These are phyloP conservation scores for Sebastes kiyomatsui DNA, from an alignment of 2,797 vertebrate species.

Conservation along the genomic window DNA sequence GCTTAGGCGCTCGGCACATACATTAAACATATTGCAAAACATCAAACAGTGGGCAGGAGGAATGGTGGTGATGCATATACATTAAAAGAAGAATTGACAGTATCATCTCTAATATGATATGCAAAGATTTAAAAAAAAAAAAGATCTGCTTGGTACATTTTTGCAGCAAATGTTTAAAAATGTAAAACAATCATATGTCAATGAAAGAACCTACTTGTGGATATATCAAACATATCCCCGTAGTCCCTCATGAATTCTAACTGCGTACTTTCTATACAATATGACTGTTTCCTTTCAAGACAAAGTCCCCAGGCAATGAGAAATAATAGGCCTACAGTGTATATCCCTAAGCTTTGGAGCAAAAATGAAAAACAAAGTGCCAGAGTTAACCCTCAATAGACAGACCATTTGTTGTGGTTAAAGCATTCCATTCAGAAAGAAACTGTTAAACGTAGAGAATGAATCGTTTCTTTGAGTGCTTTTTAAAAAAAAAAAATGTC, in stretches of 20 bases:
- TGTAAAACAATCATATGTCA: slow-evolving; percentile 14
- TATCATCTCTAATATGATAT: slow-evolving; percentile 3
- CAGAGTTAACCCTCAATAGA: slow-evolving; percentile 51
- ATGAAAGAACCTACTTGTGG: slow-evolving; percentile 42
- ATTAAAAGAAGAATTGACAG: slow-evolving; percentile 1
- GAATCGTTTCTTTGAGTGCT: slow-evolving; percentile 64
- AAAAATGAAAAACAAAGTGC: slow-evolving; percentile 53
- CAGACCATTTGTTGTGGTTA: slow-evolving; percentile 58
- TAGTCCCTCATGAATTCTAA: slow-evolving; percentile 35
- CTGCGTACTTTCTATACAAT: slow-evolving; percentile 41
- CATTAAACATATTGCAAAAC: slow-evolving; percentile 44
- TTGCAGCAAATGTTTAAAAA: slow-evolving; percentile 23
- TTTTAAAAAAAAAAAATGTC: background rate
- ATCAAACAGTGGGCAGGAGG: slow-evolving; percentile 31
- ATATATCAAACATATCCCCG: slow-evolving; percentile 54
- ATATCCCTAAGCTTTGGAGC: slow-evolving; percentile 54
- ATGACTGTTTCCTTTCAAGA: slow-evolving; percentile 56
- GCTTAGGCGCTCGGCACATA: slow-evolving; percentile 13
- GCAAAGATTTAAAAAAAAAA: background rate
- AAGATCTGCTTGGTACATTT: background rate
- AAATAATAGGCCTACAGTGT: slow-evolving; percentile 50
- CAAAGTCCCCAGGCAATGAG: slow-evolving; percentile 49
- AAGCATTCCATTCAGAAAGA: slow-evolving; percentile 55
- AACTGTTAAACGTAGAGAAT: slow-evolving; percentile 62
- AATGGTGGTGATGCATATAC: background rate